Conservation (phyloP, 2,888 invertebrate genomes). For the Diabrotica balteata region DNA sequence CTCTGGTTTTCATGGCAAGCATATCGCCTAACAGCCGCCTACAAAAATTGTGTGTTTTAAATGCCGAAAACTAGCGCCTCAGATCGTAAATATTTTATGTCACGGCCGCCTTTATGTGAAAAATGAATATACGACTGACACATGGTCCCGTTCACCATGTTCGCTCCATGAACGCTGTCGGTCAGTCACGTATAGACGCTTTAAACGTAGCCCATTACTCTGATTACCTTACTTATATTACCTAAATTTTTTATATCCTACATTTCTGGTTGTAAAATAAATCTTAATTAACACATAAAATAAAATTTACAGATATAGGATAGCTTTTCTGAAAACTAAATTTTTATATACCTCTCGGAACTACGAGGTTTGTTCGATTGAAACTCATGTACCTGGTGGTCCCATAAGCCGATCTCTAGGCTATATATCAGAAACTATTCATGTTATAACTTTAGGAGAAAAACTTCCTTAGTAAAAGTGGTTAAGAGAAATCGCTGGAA, state of each 20-base stretch:
- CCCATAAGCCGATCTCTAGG: too few relatives aligned
- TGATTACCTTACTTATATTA: slow-evolving; percentile 14
- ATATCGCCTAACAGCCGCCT: slow-evolving; percentile 1
- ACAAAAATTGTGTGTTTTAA: slow-evolving; percentile 22
- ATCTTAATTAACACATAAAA: background rate
- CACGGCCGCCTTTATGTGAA: slow-evolving; percentile 22
- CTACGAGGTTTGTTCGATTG: too few relatives aligned
- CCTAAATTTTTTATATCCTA: slow-evolving; percentile 16
- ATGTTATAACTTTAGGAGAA: too few relatives aligned
- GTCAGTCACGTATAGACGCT: slow-evolving; percentile 21
- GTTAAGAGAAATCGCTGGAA: too few relatives aligned
- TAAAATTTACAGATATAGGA: background rate
- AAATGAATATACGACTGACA: slow-evolving; percentile 22
- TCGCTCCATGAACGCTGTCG: slow-evolving; percentile 4
- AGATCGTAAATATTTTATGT: slow-evolving; percentile 18
- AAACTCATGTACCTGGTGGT: too few relatives aligned
- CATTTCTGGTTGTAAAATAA: slow-evolving; percentile 3
- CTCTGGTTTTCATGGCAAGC: background rate
- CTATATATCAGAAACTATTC: too few relatives aligned
- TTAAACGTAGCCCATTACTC: slow-evolving; percentile 20
- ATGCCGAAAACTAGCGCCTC: slow-evolving; percentile 18
- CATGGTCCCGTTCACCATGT: slow-evolving; percentile 6
- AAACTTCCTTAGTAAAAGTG: too few relatives aligned
- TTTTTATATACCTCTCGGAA: too few relatives aligned
- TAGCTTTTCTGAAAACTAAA: background rate